phyloP scores from a whole-genome alignment of 2,797 vertebrate species.

The Dallia pectoralis region DNA sequence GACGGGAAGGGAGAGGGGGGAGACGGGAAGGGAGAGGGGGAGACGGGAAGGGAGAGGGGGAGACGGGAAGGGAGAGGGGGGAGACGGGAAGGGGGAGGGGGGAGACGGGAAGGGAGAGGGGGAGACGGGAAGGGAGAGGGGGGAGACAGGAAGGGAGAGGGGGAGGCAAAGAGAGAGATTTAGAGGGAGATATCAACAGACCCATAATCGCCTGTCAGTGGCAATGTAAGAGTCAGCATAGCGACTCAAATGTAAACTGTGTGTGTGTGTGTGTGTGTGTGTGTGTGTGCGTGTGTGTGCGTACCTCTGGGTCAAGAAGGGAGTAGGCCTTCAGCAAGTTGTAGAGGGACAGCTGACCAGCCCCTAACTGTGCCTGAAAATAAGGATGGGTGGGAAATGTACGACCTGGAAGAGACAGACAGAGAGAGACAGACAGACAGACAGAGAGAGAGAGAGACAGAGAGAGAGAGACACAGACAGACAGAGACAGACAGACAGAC shows the following conservation, averaged over 20 bases:
- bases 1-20: not conserved
- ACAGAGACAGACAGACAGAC: not conserved
- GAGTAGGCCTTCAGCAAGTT: constrained; percentile 98
- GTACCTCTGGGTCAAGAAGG: constrained; percentile 89
- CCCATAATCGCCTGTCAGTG: not conserved
- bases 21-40: not conserved
- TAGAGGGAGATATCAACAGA: no score
- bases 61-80: no score
- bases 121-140: not conserved
- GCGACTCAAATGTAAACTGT: no score
- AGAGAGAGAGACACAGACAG: not conserved
- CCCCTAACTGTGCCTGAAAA: constrained; percentile 93
- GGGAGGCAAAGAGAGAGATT: no score
- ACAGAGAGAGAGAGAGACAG: not conserved
- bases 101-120: not conserved
- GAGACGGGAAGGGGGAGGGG: no score
- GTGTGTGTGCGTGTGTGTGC: not conserved
- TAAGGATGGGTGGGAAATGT: constrained; percentile 97
- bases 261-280: not conserved
- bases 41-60: accelerated
- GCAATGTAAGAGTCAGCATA: no score
- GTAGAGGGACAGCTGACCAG: constrained; percentile 93
- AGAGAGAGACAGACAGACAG: constrained; percentile 23
- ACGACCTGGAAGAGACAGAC: constrained; percentile 77
- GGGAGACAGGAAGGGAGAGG: not conserved